A percentile compares a stretch with the other conserved stretches of the same genome.
Conservation (phyloP, 1,140 invertebrate genomes). For the Drosophila ambigua region DNA sequence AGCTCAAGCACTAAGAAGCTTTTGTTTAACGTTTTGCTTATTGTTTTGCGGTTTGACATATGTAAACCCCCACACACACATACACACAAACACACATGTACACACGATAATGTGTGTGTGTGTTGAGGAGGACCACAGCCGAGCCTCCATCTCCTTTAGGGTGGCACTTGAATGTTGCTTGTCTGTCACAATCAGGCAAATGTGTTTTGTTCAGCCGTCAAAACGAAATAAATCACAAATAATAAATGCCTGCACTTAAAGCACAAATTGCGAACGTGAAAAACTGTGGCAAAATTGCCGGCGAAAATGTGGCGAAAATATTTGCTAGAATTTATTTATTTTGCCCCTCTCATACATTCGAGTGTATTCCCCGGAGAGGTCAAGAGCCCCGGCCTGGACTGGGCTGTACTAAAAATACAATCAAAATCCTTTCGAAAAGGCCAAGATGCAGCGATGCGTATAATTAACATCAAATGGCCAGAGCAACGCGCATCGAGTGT, state of each 20-base stretch:
- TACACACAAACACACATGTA: background rate
- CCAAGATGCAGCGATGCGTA: constrained; percentile 58
- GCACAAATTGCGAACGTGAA: constrained; percentile 18
- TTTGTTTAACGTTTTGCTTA: constrained; percentile 56
- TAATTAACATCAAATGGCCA: constrained; percentile 67
- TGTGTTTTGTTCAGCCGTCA: constrained; percentile 49
- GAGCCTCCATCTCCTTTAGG: constrained; percentile 30
- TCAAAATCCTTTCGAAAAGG: constrained; percentile 19
- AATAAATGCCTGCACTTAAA: constrained; percentile 50
- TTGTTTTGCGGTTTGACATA: constrained; percentile 67
- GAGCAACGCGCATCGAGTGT: constrained; percentile 1
- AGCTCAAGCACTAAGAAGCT: constrained; percentile 48
- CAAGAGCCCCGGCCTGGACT: background rate
- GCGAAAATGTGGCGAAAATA: constrained; percentile 5
- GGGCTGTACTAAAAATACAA: constrained; percentile 23
- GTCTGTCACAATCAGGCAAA: constrained; percentile 66
- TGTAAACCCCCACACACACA: constrained; percentile 27
- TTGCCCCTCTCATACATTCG: too few relatives aligned
- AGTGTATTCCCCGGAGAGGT: background rate
- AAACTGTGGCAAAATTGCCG: background rate
- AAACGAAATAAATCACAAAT: constrained; percentile 30
- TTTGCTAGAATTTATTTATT: too few relatives aligned
- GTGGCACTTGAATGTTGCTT: constrained; percentile 66
- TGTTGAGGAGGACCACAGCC: constrained; percentile 4
- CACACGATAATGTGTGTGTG: background rate